Conservation (phyloP, 2,888 invertebrate species). For the Tromatobia lineatoria region DNA sequence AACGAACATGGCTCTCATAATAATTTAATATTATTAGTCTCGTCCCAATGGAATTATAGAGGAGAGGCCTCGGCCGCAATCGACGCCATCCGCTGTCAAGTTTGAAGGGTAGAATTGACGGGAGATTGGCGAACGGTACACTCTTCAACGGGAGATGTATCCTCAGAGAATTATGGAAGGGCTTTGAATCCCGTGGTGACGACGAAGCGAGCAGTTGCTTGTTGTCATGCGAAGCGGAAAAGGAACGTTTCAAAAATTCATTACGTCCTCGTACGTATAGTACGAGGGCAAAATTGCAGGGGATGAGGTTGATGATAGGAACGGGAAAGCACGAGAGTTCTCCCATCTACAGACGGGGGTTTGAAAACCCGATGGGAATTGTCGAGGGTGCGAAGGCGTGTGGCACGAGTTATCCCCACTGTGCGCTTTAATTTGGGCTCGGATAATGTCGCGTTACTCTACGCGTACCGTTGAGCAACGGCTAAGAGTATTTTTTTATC, state of each 20-base stretch:
- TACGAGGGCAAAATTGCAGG: slow-evolving; percentile 28
- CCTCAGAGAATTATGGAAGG: slow-evolving; percentile 25
- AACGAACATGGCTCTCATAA: slow-evolving; percentile 27
- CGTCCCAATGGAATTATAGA: slow-evolving; percentile 2
- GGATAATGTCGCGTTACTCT: slow-evolving; percentile 15
- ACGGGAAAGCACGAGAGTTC: slow-evolving; percentile 13
- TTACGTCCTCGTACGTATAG: slow-evolving; percentile 28
- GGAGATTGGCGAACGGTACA: slow-evolving; percentile 24
- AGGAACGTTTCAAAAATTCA: slow-evolving; percentile 57
- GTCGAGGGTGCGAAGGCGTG: slow-evolving; percentile 26
- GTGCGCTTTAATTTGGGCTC: slow-evolving; percentile 36
- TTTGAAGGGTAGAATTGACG: slow-evolving; percentile 42
- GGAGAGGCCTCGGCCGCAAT: slow-evolving; percentile 5
- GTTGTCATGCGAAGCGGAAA: slow-evolving; percentile 23
- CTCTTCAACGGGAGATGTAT: slow-evolving; percentile 30
- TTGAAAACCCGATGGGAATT: slow-evolving; percentile 10
- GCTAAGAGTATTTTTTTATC: slow-evolving; percentile 18
- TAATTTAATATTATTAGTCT: slow-evolving; percentile 41
- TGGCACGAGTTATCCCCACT: slow-evolving; percentile 38
- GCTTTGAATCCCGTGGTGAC: neutral
- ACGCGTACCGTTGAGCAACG: neutral
- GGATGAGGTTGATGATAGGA: slow-evolving; percentile 21
- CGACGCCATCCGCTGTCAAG: slow-evolving; percentile 30
- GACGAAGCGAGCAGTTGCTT: slow-evolving; percentile 20
- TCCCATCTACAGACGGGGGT: neutral